These are phyloP conservation scores for Resseliella maxima DNA, from an alignment of 2,888 invertebrate species.

Conservation along the genomic window DNA sequence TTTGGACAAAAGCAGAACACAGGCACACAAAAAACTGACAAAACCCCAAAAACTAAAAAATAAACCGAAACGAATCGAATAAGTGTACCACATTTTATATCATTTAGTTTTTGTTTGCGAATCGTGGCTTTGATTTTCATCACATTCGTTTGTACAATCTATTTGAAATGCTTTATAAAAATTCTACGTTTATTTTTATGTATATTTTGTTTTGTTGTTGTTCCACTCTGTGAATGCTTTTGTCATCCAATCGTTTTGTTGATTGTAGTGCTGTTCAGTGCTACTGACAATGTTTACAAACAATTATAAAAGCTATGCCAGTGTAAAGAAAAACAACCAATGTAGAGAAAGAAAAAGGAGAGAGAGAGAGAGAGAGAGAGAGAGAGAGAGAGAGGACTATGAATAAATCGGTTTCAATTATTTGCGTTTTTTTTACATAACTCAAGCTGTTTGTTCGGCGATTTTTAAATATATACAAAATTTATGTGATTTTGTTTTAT, in stretches of 20 bases:
- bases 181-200: slow-evolving; percentile 7
- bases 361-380: neutral
- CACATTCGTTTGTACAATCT: neutral
- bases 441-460: neutral
- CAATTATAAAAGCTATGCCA: slow-evolving; percentile 31
- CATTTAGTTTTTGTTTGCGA: neutral
- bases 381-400: neutral
- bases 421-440: slow-evolving; percentile 19
- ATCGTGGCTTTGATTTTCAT: neutral
- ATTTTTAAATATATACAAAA: neutral
- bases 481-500: neutral
- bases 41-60: neutral
- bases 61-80: neutral
- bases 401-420: slow-evolving; percentile 44
- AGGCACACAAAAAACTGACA: too few species aligned
- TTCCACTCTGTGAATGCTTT: too few species aligned
- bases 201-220: too few species aligned
- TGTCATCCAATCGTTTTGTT: too few species aligned
- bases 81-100: neutral
- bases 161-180: neutral
- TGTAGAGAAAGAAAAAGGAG: neutral
- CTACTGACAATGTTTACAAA: slow-evolving; percentile 37
- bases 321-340: neutral
- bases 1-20: too few species aligned
- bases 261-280: neutral